Percentiles rank a stretch among this genome's conserved stretches.
Conservation (phyloP, 1,140 invertebrate species). For the Lepidurus apus region DNA sequence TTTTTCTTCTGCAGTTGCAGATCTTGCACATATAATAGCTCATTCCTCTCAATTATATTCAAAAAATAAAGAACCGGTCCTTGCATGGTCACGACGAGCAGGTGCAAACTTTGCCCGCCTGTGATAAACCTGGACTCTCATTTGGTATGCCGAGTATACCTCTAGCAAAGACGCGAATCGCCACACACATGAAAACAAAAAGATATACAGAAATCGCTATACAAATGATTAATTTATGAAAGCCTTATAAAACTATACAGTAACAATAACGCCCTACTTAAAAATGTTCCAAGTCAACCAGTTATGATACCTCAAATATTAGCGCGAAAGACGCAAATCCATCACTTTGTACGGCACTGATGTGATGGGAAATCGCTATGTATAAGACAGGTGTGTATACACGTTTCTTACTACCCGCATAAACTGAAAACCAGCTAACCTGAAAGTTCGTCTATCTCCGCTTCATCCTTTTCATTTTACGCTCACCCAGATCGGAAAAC, state of each 20-base stretch:
- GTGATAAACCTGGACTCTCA: neutral
- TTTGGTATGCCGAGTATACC: conserved; percentile 10
- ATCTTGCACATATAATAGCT: conserved; percentile 5
- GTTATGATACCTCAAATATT: too few relatives aligned
- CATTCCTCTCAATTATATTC: neutral
- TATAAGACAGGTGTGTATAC: neutral
- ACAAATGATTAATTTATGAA: neutral
- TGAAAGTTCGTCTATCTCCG: neutral
- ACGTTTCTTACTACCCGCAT: neutral
- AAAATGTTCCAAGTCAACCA: too few relatives aligned
- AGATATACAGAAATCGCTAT: neutral
- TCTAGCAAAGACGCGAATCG: neutral
- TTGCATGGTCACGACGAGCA: conserved; percentile 7
- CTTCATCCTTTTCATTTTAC: neutral
- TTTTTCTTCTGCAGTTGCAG: conserved; percentile 11
- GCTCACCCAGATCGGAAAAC: neutral
- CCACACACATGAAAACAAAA: neutral
- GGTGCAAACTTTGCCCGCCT: neutral
- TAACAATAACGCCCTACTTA: neutral
- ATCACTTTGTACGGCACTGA: too few relatives aligned
- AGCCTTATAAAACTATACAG: neutral
- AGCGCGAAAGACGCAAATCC: too few relatives aligned
- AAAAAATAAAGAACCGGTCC: conserved; percentile 16
- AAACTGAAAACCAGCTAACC: neutral
- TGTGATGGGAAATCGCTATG: neutral